phyloP scores from a whole-genome alignment of 2,113 vertebrate species.

The Heloderma charlesbogerti region DNA sequence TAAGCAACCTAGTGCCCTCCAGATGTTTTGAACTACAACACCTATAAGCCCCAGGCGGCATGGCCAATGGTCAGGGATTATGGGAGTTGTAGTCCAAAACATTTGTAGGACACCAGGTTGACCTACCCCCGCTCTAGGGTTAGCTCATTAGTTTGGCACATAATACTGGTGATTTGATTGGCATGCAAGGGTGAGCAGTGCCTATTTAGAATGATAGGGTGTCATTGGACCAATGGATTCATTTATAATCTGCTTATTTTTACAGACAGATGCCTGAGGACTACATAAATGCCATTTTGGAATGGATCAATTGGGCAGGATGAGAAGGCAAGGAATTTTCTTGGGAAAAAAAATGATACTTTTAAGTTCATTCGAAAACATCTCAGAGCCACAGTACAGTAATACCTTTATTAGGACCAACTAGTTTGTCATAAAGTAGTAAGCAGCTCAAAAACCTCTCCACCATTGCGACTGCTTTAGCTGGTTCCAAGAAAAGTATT shows the following conservation, averaged over 20 bases:
- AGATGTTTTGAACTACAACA: background rate
- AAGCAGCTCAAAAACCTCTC: background rate
- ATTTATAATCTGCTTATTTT: constrained; percentile 1
- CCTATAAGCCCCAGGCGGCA: background rate
- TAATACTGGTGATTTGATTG: background rate
- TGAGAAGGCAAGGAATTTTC: background rate
- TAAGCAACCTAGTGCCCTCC: too few relatives aligned
- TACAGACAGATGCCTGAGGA: background rate
- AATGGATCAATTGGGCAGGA: background rate
- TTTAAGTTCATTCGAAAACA: background rate
- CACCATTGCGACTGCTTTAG: background rate
- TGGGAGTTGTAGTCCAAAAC: background rate
- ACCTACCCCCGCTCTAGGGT: background rate
- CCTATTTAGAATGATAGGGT: background rate
- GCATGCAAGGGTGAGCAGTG: background rate
- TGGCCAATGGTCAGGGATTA: background rate
- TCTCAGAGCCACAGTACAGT: background rate
- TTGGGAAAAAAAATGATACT: background rate
- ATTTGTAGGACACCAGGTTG: background rate
- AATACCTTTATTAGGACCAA: background rate
- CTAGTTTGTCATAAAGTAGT: background rate
- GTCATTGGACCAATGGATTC: too few relatives aligned
- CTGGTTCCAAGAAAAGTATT: too few relatives aligned
- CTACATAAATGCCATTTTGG: background rate
- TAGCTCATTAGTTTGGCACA: background rate